These are phyloP conservation scores for Saguinus midas DNA, from an alignment of 2,113 vertebrate genomes.

Conservation along the genomic window DNA sequence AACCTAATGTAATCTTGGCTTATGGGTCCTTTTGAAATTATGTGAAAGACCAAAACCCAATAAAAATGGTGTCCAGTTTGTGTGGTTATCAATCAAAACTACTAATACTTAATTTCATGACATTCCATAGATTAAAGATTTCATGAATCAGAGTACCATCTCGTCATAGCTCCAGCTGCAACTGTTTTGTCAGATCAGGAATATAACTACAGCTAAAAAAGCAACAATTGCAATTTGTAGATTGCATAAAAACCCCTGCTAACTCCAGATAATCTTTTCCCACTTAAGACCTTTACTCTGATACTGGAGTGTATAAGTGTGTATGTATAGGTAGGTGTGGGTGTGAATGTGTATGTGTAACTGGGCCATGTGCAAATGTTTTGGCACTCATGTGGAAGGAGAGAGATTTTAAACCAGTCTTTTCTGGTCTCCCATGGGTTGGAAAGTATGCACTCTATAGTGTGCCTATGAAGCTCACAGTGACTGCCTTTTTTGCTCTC, in stretches of 20 bases:
- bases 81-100: conserved; percentile 35
- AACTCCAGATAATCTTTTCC: neutral
- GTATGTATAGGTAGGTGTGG: too few species aligned
- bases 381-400: neutral
- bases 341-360: too few species aligned
- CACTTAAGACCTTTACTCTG: neutral
- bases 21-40: conserved; percentile 9
- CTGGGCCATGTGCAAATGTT: neutral
- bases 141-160: neutral
- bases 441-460: neutral
- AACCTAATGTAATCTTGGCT: conserved; percentile 26
- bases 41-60: conserved; percentile 1
- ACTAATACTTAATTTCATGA: conserved; percentile 37
- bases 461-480: neutral
- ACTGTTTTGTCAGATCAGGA: neutral
- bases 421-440: neutral
- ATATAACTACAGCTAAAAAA: neutral
- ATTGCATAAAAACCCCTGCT: neutral
- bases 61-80: neutral
- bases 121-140: neutral
- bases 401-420: neutral
- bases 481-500: neutral
- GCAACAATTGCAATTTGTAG: neutral
- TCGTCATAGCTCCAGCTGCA: neutral
- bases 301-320: neutral